Conservation (phyloP, 2,113 vertebrate species). For the Noturus placidus region DNA sequence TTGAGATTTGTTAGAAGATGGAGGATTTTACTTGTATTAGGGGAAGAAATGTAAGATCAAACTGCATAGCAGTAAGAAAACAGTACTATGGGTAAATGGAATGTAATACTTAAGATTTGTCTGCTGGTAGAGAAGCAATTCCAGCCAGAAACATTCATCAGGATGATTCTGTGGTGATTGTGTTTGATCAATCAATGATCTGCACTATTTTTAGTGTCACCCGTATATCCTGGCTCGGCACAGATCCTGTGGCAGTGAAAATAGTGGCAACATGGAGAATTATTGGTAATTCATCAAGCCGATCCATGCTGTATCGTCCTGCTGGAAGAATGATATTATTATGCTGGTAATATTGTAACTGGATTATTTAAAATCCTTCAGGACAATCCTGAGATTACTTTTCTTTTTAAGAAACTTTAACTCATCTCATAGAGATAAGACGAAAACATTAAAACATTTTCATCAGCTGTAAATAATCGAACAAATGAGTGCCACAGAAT, state of each 20-base stretch:
- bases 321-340: neutral
- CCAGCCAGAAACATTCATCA: slow-evolving; percentile 6
- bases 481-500: neutral
- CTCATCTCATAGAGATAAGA: neutral
- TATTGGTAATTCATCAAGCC: neutral
- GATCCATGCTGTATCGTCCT: neutral
- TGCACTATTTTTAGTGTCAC: slow-evolving; percentile 15
- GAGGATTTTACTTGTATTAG: neutral
- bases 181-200: slow-evolving; percentile 24
- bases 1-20: neutral
- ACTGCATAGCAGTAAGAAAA: neutral
- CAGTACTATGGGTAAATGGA: neutral
- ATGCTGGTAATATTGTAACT: neutral
- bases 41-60: neutral
- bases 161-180: slow-evolving; percentile 12
- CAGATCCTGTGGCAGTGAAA: neutral
- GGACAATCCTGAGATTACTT: neutral
- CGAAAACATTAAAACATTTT: neutral
- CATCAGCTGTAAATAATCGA: neutral
- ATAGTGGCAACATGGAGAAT: slow-evolving; percentile 8
- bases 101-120: slow-evolving; percentile 9
- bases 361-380: slow-evolving; percentile 11
- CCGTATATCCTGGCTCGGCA: neutral
- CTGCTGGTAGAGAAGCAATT: neutral
- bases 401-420: neutral